Conservation (phyloP, 2,797 vertebrate species). For the Anisognathus igniventris region DNA sequence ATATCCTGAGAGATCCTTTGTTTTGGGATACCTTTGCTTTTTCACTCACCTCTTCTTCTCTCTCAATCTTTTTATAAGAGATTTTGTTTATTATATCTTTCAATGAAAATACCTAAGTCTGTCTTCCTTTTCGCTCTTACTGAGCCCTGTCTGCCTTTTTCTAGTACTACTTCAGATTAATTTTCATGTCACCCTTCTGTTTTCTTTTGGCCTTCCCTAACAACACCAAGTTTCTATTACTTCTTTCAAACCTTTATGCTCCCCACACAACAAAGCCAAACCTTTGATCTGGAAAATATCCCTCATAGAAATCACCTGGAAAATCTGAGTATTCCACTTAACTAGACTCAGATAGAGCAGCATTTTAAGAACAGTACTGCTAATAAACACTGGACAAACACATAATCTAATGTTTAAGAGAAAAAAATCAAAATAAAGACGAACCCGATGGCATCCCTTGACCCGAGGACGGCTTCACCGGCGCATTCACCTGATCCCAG, state of each 20-base stretch:
- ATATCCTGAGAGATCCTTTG: not conserved
- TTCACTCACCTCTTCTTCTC: not conserved
- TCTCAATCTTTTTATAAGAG: not conserved
- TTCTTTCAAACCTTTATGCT: not conserved
- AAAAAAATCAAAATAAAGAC: slow-evolving; percentile 28
- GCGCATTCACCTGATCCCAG: slow-evolving; percentile 91
- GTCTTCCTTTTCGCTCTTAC: not conserved
- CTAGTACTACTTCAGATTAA: not conserved
- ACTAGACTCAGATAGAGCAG: not conserved
- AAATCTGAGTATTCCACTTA: not conserved
- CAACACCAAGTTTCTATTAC: not conserved
- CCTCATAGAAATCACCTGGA: not conserved
- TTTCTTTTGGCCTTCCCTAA: not conserved
- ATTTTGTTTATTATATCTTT: not conserved
- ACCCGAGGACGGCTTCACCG: slow-evolving; percentile 81
- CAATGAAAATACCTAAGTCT: not conserved
- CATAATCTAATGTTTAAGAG: not conserved
- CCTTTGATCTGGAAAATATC: not conserved
- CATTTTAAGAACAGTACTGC: not conserved
- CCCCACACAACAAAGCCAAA: not conserved
- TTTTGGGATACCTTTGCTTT: not conserved
- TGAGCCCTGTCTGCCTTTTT: not conserved
- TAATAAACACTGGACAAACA: not conserved
- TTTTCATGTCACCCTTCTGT: not conserved
- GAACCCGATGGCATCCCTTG: slow-evolving; percentile 93